Conservation (phyloP, 2,797 vertebrate species). For the Alfaro cultratus region DNA sequence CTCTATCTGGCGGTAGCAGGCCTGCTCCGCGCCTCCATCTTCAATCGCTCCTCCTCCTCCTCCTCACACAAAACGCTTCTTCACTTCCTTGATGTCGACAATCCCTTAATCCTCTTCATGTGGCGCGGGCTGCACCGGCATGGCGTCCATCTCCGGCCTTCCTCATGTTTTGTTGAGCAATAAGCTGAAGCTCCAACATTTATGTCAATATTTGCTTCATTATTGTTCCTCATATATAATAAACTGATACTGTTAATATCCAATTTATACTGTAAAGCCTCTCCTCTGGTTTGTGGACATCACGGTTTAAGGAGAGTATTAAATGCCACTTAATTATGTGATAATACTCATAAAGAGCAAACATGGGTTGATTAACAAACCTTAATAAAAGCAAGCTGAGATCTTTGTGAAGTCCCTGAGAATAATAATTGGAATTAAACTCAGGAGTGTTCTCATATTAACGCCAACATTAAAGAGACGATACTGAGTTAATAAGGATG, state of each 20-base stretch:
- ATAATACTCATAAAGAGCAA: conserved; percentile 58
- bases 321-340: conserved; percentile 81
- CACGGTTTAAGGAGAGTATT: conserved; percentile 71
- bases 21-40: conserved; percentile 49
- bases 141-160: conserved; percentile 12
- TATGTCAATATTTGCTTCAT: conserved; percentile 80
- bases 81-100: conserved; percentile 69
- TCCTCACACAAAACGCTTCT: conserved; percentile 59
- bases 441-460: conserved; percentile 64
- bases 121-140: conserved; percentile 29
- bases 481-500: conserved; percentile 43
- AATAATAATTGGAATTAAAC: conserved; percentile 66
- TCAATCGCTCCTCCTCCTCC: conserved; percentile 69
- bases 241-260: conserved; percentile 76
- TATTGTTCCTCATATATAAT: conserved; percentile 73
- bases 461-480: conserved; percentile 37
- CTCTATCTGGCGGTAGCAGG: conserved; percentile 67
- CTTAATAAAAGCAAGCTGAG: conserved; percentile 41
- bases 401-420: conserved; percentile 57
- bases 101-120: conserved; percentile 78
- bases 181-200: conserved; percentile 41
- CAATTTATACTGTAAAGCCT: conserved; percentile 68
- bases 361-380: conserved; percentile 31
- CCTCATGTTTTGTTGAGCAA: conserved; percentile 53
- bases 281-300: conserved; percentile 57